Percentiles rank a stretch among this genome's conserved stretches.
These are phyloP conservation scores for Halcyon smyrnensis DNA, from an alignment of 2,797 vertebrate species.

Conservation along the genomic window DNA sequence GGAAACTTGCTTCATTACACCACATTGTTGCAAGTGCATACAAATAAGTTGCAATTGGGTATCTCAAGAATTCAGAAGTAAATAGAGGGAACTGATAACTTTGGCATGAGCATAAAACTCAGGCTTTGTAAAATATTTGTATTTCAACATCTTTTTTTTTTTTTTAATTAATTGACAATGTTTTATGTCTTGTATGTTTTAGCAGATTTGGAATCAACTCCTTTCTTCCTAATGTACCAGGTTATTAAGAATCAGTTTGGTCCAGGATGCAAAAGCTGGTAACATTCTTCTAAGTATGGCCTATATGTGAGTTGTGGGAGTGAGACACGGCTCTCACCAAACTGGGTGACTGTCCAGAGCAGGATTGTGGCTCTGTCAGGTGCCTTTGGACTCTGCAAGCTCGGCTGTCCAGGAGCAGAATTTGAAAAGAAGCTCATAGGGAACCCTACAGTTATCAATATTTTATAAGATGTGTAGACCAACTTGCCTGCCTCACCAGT, in stretches of 20 bases:
- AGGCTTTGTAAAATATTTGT: not conserved
- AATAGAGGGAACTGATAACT: not conserved
- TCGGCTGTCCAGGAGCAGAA: not conserved
- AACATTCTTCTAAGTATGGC: not conserved
- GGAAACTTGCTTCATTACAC: not conserved
- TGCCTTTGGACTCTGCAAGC: not conserved
- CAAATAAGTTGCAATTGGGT: not conserved
- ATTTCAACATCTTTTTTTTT: not conserved
- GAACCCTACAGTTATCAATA: not conserved
- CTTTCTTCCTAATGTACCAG: not conserved
- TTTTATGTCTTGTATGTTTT: not conserved
- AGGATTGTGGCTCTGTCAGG: not conserved
- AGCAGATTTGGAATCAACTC: not conserved
- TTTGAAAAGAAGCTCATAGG: not conserved
- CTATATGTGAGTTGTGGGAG: not conserved
- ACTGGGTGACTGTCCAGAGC: not conserved
- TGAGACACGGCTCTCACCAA: not conserved
- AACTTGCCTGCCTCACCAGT: not conserved
- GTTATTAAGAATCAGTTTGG: not conserved
- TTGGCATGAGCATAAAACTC: not conserved
- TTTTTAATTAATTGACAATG: not conserved
- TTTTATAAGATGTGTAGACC: not conserved
- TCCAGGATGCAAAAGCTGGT: not conserved
- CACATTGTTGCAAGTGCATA: not conserved
- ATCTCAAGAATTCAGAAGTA: not conserved